Evolutionary conservation across 2,888 invertebrate genomes (phyloP), one percentile per base, ranked within the genome.

Genomic region (Achlya flavicornis): DNA sequence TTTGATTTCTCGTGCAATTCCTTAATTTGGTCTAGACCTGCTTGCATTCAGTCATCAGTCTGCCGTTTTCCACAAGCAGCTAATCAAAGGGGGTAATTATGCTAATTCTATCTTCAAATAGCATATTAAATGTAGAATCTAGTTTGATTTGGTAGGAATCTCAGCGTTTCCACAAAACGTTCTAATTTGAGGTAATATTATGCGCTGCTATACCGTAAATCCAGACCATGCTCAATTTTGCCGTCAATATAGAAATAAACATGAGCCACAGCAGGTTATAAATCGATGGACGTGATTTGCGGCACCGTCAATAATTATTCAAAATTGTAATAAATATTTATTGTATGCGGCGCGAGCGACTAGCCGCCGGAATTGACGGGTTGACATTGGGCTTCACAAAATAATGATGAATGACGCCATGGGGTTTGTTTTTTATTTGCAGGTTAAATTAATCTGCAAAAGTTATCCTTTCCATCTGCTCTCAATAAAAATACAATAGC

Each of bases 251-350:
- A 69, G 79, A 77, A 77, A 79, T 77, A 80, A 80, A 79, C 77
- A 78, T 73, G 72, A 68, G 64, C 66, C 72, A 64, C 69, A 67
- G 72, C 66, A 70, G 74, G 76, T 73, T 75, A 78, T 81, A 77
- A 77, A 81, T 79, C 74, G 72, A 32, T 63, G 19, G 64, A 63
- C 70, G 74, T 75, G 82, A 81, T 80, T 80, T 76, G 76, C 73
- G 78, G 78, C 73, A 72, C 71, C 68, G 72, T 68, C 71, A 69
- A 75, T 75, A 76, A 78, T 84, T 80, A 84, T 79, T 78, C 77
- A 75, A 73, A 68, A 77, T 82, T 82, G 80, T 75, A 75, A 79
- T 81, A 79, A 79, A 83, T 81, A 84, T 84, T 82, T 80, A 83
- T 82, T 82, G 76, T 75, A 71, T 67, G 64, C 69, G 57, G 61